These are phyloP conservation scores for Brassicogethes aeneus DNA, from an alignment of 2,888 invertebrate genomes.

Conservation along the genomic window DNA sequence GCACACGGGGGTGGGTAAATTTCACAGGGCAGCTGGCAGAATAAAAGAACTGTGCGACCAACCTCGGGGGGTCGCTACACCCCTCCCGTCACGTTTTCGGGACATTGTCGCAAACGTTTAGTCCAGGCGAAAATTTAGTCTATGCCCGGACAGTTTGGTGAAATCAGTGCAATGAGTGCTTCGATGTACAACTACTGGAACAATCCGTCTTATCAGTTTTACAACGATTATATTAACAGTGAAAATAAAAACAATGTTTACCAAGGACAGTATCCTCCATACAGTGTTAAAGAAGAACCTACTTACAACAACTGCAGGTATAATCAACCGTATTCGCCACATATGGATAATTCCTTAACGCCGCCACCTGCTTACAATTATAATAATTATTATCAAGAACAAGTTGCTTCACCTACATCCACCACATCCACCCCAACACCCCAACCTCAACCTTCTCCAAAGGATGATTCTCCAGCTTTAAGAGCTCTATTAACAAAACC, in stretches of 20 bases:
- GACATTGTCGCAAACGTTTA: conserved; percentile 42
- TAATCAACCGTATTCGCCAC: conserved; percentile 19
- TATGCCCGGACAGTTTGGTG: background rate
- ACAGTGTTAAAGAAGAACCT: conserved; percentile 19
- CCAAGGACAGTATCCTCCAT: conserved; percentile 1
- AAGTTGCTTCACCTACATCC: background rate
- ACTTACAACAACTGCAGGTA: conserved; percentile 22
- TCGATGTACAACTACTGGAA: conserved; percentile 32
- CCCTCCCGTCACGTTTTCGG: conserved; percentile 37
- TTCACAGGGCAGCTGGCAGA: conserved; percentile 41
- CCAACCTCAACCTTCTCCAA: conserved; percentile 11
- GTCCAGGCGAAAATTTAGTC: conserved; percentile 9
- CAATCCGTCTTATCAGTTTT: conserved; percentile 17
- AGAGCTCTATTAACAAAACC: conserved; percentile 47
- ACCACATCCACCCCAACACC: too few relatives aligned
- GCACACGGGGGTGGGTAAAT: conserved; percentile 37
- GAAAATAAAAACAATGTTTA: conserved; percentile 16
- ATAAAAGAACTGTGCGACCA: conserved; percentile 40
- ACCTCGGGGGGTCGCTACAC: conserved; percentile 38
- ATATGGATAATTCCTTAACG: conserved; percentile 26
- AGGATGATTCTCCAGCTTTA: conserved; percentile 47
- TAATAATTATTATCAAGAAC: conserved; percentile 5
- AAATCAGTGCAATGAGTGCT: background rate
- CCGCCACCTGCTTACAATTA: conserved; percentile 20
- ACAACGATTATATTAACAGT: conserved; percentile 14